Evolutionary conservation across 1,140 invertebrate genomes (phyloP).

Genomic region (Drosophila murphyi): DNA sequence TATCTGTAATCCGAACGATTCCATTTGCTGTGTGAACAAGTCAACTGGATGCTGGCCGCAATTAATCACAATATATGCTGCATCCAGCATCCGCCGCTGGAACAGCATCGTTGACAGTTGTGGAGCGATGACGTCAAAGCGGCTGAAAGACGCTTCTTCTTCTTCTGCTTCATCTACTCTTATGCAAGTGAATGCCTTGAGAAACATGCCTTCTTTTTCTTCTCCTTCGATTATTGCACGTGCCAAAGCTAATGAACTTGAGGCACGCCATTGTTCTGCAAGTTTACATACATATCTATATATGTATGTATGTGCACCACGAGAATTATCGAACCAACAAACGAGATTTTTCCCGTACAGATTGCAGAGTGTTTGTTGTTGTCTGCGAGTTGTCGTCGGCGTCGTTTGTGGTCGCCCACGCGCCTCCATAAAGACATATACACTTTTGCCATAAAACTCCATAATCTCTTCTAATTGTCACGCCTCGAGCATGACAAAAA

Average conservation of each 20-base stretch:
- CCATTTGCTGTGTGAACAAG: conserved; percentile 47
- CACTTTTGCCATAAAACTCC: conserved; percentile 44
- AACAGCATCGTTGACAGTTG: conserved; percentile 16
- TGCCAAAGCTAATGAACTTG: conserved; percentile 70
- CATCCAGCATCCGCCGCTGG: conserved; percentile 43
- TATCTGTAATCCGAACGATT: conserved; percentile 32
- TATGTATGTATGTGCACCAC: background rate
- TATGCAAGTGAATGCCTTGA: conserved; percentile 58
- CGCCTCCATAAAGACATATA: conserved; percentile 33
- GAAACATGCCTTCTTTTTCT: conserved; percentile 2
- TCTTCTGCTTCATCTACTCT: conserved; percentile 3
- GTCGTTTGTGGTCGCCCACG: conserved; percentile 72
- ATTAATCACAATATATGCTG: conserved; percentile 54
- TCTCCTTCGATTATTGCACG: conserved; percentile 44
- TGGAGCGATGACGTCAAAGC: conserved; percentile 58
- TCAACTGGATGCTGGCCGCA: conserved; percentile 38
- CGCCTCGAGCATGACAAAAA: conserved; percentile 65
- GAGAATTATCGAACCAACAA: conserved; percentile 69
- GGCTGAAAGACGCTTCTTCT: conserved; percentile 1
- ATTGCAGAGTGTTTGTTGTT: background rate
- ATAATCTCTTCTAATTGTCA: conserved; percentile 77
- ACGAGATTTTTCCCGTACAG: conserved; percentile 8
- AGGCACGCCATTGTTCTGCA: conserved; percentile 26
- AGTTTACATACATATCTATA: conserved; percentile 31
- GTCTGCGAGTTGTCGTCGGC: conserved; percentile 29